Base-by-base conservation (phyloP, 2,888 invertebrate species). In the Cetonia aurata region DNA sequence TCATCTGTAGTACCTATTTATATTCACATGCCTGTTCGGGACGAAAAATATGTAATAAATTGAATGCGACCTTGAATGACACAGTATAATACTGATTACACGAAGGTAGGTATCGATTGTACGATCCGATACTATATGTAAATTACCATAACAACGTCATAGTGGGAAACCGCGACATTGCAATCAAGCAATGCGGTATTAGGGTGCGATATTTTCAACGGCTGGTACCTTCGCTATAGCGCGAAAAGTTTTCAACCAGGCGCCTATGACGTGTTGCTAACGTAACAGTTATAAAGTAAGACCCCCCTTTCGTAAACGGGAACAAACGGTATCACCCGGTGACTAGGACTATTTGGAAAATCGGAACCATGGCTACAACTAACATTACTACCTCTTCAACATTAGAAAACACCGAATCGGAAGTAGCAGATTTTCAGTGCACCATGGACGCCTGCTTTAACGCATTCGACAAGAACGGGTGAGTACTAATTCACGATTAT, bases 381-480 rank as follows among this genome's bases (percentile, higher is more conserved):
- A 25, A 4, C 25, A 25, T 25, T 25, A 25, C 25, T 25, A 25
- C 25, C 74, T 25, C 25, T 25, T 25, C 25, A 4, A n/a, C n/a
- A n/a, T 68, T 69, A 73, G 69, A 67, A 70, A 57, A 72, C 75
- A 79, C 79, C 76, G 78, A 79, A 79, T 76, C 76, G 71, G 74
- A 77, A 75, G 73, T 72, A 69, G 74, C 75, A 71, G 71, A 73
- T 72, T 73, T 74, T 67, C 72, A 71, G 71, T 74, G 75, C 77
- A 78, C 72, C 84, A 95, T 96, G 95, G 95, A 96, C 87, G 95
- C 94, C 82, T 96, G 96, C 86, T 95, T 95, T 85, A 91, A 92
- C 80, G 94, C 95, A 77, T 96, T 96, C 85, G 95, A 96, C 86
- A 94, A 94, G 85, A 94, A 96, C 86, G 91, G 93, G 92, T 94